Percentiles rank a stretch among this genome's conserved stretches.
Conservation (phyloP, 2,888 invertebrate species). For the Cylindroiulus punctatus region DNA sequence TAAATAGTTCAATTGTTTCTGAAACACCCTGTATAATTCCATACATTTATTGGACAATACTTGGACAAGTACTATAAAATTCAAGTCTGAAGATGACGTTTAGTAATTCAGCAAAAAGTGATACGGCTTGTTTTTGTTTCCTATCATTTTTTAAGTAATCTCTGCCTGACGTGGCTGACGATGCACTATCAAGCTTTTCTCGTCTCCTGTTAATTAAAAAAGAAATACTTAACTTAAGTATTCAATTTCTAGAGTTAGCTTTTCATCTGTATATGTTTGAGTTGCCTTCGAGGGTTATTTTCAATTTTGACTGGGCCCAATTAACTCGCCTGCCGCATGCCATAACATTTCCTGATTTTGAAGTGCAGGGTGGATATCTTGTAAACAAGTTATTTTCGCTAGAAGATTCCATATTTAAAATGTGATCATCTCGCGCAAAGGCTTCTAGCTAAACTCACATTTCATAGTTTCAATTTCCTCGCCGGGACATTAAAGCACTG, state of each 20-base stretch:
- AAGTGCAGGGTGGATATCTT: neutral
- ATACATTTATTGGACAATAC: no score
- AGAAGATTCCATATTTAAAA: neutral
- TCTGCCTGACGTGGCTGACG: no score
- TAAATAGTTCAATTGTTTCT: no score
- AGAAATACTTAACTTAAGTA: neutral
- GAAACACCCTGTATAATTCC: no score
- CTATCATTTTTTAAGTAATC: no score
- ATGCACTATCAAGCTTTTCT: neutral
- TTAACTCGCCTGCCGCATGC: neutral
- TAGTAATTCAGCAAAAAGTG: no score
- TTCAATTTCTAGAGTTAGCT: neutral
- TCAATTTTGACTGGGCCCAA: neutral
- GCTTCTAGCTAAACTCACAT: neutral
- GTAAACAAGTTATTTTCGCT: slow-evolving; percentile 37
- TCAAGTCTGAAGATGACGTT: no score
- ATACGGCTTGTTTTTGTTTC: no score
- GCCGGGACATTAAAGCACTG: slow-evolving; percentile 14
- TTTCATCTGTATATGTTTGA: neutral
- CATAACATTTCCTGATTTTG: slow-evolving; percentile 10
- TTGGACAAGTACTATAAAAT: no score
- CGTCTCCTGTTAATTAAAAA: neutral
- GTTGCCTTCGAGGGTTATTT: neutral
- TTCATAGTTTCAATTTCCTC: slow-evolving; percentile 34
- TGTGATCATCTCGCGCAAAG: neutral